Conservation (phyloP, 1,140 invertebrate genomes). For the Andricus grossulariae region DNA sequence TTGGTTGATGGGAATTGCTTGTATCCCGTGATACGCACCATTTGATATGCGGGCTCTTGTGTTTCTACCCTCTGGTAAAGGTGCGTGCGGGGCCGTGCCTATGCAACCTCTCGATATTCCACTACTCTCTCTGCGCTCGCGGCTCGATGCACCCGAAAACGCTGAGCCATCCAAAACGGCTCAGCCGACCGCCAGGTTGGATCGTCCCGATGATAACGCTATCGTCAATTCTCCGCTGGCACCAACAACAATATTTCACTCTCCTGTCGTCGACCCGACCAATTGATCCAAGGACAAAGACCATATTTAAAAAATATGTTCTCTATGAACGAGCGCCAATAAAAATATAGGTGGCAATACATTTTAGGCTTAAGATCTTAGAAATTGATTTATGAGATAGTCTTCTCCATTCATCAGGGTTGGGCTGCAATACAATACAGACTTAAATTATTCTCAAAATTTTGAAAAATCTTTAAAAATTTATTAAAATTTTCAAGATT, state of each 20-base stretch:
- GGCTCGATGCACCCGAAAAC: neutral
- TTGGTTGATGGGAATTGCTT: constrained; percentile 74
- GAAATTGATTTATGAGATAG: too few relatives aligned
- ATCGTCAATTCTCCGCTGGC: constrained; percentile 1
- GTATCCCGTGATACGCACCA: constrained; percentile 72
- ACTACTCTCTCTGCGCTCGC: neutral
- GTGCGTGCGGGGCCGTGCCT: constrained; percentile 12
- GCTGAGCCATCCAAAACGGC: neutral
- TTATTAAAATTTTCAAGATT: too few relatives aligned
- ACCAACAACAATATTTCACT: constrained; percentile 18
- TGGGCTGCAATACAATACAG: too few relatives aligned
- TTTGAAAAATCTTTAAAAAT: too few relatives aligned
- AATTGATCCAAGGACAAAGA: constrained; percentile 6
- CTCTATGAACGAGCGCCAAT: too few relatives aligned
- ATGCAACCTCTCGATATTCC: neutral
- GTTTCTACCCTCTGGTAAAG: constrained; percentile 34
- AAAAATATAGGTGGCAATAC: too few relatives aligned
- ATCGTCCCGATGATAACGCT: neutral
- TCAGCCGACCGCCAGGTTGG: neutral
- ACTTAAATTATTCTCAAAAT: too few relatives aligned
- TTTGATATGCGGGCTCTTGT: constrained; percentile 71
- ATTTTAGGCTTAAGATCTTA: too few relatives aligned
- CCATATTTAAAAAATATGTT: constrained; percentile 4
- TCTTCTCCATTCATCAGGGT: too few relatives aligned
- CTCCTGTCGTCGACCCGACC: constrained; percentile 2